Evolutionary conservation across 2,888 invertebrate genomes (phyloP).

Genomic region (Volucella zonaria): DNA sequence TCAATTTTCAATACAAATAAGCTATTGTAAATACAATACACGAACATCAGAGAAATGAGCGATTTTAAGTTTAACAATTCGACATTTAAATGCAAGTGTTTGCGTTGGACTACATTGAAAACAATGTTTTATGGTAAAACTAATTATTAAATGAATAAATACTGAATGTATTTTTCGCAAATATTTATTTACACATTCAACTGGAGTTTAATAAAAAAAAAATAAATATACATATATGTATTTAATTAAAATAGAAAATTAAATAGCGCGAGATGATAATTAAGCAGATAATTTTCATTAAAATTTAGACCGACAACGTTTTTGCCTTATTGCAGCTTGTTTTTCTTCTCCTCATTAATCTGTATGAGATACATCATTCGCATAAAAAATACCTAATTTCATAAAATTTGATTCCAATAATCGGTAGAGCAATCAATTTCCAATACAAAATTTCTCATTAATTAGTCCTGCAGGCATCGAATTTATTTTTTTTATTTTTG

Average conservation of each 20-base stretch:
- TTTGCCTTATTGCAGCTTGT: neutral
- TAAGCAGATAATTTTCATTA: slow-evolving; percentile 14
- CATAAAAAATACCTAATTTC: neutral
- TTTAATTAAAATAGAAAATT: slow-evolving; percentile 52
- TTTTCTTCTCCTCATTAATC: neutral
- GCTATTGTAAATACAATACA: too few relatives aligned
- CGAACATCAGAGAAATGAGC: too few relatives aligned
- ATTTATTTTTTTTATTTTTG: neutral
- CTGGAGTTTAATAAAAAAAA: neutral
- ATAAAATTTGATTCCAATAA: slow-evolving; percentile 18
- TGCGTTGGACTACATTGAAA: neutral
- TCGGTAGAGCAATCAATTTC: slow-evolving; percentile 12
- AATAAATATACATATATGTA: slow-evolving; percentile 1
- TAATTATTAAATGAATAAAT: slow-evolving; percentile 45
- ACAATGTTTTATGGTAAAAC: neutral
- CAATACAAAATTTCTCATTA: neutral
- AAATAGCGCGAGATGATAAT: slow-evolving; percentile 38
- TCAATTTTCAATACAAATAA: too few relatives aligned
- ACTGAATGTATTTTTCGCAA: slow-evolving; percentile 27
- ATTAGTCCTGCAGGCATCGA: neutral
- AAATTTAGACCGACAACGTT: neutral
- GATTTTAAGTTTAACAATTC: too few relatives aligned
- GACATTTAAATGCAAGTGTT: too few relatives aligned
- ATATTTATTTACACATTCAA: neutral
- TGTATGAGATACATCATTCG: neutral